Evolutionary conservation across 2,888 invertebrate genomes (phyloP).

Genomic region (Pteria penguin): DNA sequence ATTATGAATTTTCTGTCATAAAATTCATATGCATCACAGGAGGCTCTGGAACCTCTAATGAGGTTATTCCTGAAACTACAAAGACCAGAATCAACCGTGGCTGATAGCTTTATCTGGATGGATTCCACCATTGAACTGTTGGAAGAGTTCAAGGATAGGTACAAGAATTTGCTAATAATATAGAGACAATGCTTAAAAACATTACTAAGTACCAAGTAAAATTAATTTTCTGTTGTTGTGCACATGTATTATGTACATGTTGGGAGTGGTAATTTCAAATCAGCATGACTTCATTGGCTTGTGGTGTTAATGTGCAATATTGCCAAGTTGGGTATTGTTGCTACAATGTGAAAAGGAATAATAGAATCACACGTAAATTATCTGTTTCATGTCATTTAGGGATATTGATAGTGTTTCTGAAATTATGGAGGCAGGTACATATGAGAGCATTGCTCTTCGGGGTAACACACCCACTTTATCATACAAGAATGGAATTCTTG

Average conservation of each 20-base stretch:
- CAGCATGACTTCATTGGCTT: neutral
- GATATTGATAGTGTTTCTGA: neutral
- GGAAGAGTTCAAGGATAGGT: neutral
- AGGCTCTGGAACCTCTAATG: conserved; percentile 32
- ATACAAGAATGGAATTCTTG: neutral
- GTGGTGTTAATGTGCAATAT: neutral
- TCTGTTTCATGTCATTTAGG: neutral
- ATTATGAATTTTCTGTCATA: neutral
- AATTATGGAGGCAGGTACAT: neutral
- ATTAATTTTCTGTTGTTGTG: too few relatives aligned
- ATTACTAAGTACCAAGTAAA: neutral
- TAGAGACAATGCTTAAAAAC: neutral
- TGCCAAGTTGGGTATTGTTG: neutral
- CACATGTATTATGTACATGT: neutral
- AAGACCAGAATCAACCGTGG: conserved; percentile 19
- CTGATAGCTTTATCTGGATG: conserved; percentile 31
- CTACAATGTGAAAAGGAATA: neutral
- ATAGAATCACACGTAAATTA: neutral
- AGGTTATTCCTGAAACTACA: conserved; percentile 39
- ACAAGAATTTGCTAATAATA: neutral
- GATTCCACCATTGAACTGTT: conserved; percentile 27
- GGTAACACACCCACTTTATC: neutral
- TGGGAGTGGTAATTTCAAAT: neutral
- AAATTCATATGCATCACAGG: conserved; percentile 8
- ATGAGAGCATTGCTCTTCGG: neutral